These are phyloP conservation scores for cat (Felis catus) DNA, from an alignment of 2,113 vertebrate species.

Conservation along the genomic window F.catus_Fca126_mat1.0 CM031415.1:196529001-196529500, in stretches of 20 bases:
- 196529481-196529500: background rate
- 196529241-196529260: background rate
- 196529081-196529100: fast-evolving
- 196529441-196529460: background rate
- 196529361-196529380: background rate
- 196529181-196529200: background rate
- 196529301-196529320: background rate
- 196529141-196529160: background rate
- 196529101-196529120: background rate
- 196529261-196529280: background rate
- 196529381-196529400: background rate
- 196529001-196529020: background rate
- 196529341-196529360: background rate
- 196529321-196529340: background rate
- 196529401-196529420: background rate
- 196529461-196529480: background rate
- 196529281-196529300: background rate
- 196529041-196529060: too few species aligned
- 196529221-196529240: background rate
- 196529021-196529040: background rate
- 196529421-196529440: background rate
- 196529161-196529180: fast-evolving
- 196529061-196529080: fast-evolving
- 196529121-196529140: fast-evolving
- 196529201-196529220: background rate